Base-by-base conservation (phyloP, 1,140 invertebrate genomes). In the Coptotermes formosanus region DNA sequence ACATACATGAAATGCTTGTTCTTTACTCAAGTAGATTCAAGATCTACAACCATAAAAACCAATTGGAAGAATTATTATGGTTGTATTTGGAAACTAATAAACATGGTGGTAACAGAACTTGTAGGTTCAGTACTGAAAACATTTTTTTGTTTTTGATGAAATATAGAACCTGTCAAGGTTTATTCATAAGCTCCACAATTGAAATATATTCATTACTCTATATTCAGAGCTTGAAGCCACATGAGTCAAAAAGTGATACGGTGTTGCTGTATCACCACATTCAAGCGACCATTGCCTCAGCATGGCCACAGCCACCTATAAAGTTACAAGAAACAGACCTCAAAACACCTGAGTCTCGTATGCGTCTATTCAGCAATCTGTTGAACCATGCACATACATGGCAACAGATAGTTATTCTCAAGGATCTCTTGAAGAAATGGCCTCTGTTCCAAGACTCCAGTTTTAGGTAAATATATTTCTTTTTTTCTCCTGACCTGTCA, bases 361-460 rank as follows among this genome's bases (percentile, higher is more conserved):
- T 19, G 2, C 21, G 11, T 25, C 32, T 83, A 25, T 83, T 83
- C 82, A 43, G 82, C 43, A 52, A 8, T 4, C 44, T 83, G 25
- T 25, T 83, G 21, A 19, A 30, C n/a, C 21, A 52, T 44, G 48
- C 32, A 12, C 43, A 44, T 30, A 45, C 82, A 16, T 83, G 82
- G 82, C 82, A 83, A n/a, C 82, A 83, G 23, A 44, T 83, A 25
- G 8, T 45, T 8, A 83, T 52, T 32, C 82, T 83, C 48, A 83
- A 83, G 82, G 48, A 83, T 14, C 82, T 83, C 43, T 32, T 83
- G 82, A 32, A 83, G 4, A 83, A 83, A 19, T 83, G 32, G 82
- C 82, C 32, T 21, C 23, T n/a, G 23, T 83, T 52, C 32, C 23
- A 25, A 25, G 43, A 44, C n/a, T 11, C 9, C 2, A 7, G 43